A percentile compares a stretch with the other conserved stretches of the same genome.
Conservation (phyloP, 2,888 invertebrate species). For the Baccha elongata region DNA sequence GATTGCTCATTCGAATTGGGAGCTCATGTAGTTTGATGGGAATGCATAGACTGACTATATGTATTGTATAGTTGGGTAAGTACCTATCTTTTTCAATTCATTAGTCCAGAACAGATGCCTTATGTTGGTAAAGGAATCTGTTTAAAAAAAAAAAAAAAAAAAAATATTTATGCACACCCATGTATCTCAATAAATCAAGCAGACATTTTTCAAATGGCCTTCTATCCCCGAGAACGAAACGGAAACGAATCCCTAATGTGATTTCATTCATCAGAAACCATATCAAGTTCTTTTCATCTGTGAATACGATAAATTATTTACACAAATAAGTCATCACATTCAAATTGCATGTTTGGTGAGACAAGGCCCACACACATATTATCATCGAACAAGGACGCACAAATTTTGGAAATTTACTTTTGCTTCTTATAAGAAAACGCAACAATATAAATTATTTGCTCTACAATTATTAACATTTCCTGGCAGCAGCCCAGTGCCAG, state of each 20-base stretch:
- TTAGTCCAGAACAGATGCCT: conserved; percentile 18
- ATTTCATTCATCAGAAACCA: conserved; percentile 54
- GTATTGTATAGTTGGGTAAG: too few species aligned
- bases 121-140: conserved; percentile 3
- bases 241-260: conserved; percentile 36
- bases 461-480: conserved; percentile 60
- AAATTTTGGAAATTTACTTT: conserved; percentile 27
- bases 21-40: background rate
- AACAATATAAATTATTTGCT: conserved; percentile 71
- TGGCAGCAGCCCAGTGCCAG: conserved; percentile 44
- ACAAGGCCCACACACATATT: conserved; percentile 31
- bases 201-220: conserved; percentile 35
- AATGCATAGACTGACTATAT: too few species aligned
- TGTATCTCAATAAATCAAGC: conserved; percentile 57
- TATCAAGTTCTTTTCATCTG: conserved; percentile 57
- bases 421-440: conserved; percentile 19
- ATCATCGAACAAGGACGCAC: conserved; percentile 37
- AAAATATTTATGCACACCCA: conserved; percentile 2
- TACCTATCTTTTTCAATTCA: conserved; percentile 38
- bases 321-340: conserved; percentile 60
- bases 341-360: conserved; percentile 54
- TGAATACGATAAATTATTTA: conserved; percentile 64
- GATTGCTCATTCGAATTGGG: background rate
- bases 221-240: background rate
- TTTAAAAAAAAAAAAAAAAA: conserved; percentile 33